Evolutionary conservation across 1,140 invertebrate genomes (phyloP).

Genomic region (Branchinecta lynchi): DNA sequence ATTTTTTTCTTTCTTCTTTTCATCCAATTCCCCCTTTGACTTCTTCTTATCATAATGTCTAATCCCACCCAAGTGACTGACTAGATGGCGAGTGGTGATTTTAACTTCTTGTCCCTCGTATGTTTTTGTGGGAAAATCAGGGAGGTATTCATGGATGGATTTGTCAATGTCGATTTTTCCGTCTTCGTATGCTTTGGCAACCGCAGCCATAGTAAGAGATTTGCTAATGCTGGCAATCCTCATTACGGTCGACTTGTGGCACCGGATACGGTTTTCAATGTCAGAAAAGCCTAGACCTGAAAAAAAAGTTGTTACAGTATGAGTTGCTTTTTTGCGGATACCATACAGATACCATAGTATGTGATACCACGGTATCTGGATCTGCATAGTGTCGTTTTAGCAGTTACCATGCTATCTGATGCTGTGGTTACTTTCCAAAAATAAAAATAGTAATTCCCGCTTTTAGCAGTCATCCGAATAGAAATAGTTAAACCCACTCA

Average conservation of each 20-base stretch:
- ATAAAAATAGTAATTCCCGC: too few species aligned
- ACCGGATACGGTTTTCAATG: slow-evolving; percentile 39
- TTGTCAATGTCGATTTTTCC: slow-evolving; percentile 42
- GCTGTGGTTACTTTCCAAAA: too few species aligned
- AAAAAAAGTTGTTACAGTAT: too few species aligned
- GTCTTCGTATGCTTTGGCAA: slow-evolving; percentile 38
- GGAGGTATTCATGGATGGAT: slow-evolving; percentile 39
- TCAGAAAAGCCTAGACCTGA: slow-evolving; percentile 43
- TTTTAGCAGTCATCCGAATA: too few species aligned
- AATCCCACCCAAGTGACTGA: slow-evolving; percentile 40
- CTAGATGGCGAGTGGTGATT: slow-evolving; percentile 38
- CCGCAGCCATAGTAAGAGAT: slow-evolving; percentile 39
- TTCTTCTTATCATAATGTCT: slow-evolving; percentile 37
- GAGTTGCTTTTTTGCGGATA: too few species aligned
- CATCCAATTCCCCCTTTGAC: slow-evolving; percentile 18
- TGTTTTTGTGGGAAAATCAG: slow-evolving; percentile 39
- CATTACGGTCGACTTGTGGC: slow-evolving; percentile 38
- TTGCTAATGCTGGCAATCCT: slow-evolving; percentile 49
- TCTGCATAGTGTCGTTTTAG: too few species aligned
- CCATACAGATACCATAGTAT: too few species aligned
- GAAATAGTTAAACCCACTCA: too few species aligned
- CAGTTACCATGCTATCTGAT: too few species aligned
- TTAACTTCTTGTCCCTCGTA: slow-evolving; percentile 36
- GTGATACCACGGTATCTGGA: too few species aligned
- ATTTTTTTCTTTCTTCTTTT: slow-evolving; percentile 20